Conservation (phyloP, 2,888 invertebrate genomes). For the Sclerodermus sp. region DNA sequence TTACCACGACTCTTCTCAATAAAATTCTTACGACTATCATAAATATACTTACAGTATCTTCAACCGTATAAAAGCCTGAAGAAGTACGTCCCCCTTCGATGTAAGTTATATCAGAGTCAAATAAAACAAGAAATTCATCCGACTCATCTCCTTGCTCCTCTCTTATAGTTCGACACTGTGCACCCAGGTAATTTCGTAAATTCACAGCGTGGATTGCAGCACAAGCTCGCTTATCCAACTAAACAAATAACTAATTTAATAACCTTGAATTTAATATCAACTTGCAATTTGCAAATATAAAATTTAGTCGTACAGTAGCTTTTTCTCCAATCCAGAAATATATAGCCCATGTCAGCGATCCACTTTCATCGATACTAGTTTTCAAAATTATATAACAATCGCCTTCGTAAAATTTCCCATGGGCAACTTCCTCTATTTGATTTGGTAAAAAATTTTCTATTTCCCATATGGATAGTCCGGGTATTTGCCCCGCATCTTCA, state of each 20-base stretch:
- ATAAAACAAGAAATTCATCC: conserved; percentile 91
- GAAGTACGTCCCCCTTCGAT: conserved; percentile 97
- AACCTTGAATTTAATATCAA: not conserved
- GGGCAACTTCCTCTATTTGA: conserved; percentile 87
- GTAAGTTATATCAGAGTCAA: conserved; percentile 88
- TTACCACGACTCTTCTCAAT: too few relatives aligned
- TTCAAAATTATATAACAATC: conserved; percentile 98
- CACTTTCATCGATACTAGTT: conserved; percentile 80
- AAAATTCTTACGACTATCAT: too few relatives aligned
- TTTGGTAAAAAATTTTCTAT: conserved; percentile 99
- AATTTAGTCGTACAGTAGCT: conserved; percentile 68
- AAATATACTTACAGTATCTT: conserved; percentile 71
- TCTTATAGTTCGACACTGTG: conserved; percentile 88
- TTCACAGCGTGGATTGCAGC: conserved; percentile 99
- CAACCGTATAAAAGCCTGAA: conserved; percentile 96
- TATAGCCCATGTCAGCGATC: conserved; percentile 90
- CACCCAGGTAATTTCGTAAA: conserved; percentile 92
- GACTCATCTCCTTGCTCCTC: conserved; percentile 98
- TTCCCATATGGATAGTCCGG: conserved; percentile 96
- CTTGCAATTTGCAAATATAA: not conserved
- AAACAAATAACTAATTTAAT: conserved; percentile 3
- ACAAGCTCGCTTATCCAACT: conserved; percentile 93
- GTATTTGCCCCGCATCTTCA: conserved; percentile 89
- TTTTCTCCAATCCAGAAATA: conserved; percentile 99
- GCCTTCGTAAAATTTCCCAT: conserved; percentile 98